Evolutionary conservation across 2,888 invertebrate genomes (phyloP), one percentile per base, ranked within the genome.

Genomic region (Trachelus tabidus): DNA sequence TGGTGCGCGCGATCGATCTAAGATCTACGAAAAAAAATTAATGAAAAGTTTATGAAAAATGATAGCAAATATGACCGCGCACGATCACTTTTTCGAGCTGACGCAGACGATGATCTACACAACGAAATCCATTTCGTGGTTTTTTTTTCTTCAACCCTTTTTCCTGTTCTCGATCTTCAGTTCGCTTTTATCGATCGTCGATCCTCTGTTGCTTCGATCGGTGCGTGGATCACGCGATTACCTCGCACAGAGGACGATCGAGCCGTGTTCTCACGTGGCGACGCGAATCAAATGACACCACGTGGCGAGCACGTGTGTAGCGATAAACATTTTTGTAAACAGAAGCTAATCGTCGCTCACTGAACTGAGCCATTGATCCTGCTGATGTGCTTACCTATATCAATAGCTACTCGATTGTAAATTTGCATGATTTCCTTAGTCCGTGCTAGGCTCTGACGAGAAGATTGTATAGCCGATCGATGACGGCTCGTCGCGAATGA

Each of bases 261-360:
- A 23, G 56, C 23, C 56, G 56, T 15, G 56, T 56, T 56, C 23
- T 23, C 56, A 23, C 23, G 56, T 56, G 56, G 23, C 23, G 23
- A 56, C 79, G 82, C 79, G 85, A 87, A 85, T 87, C 84, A 82
- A 85, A 86, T 80, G 81, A 83, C 81, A 80, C 84, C 86, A 88
- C 87, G 85, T 87, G 86, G 81, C 77, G 73, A 79, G 82, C 86
- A 87, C 85, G 85, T 87, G 87, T 87, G 83, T 83, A 23, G 56
- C 56, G 79, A 79, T 23, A 23, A 56, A 56, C 23, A 23, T 56
- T 56, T 56, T 56, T 56, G 23, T 56, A 23, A 23, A 56, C 56
- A 56, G 23, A 56, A 23, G 23, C 9, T 23, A 56, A 56, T 9
- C 23, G 23, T 56, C 23, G 9, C 6, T 40, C 40, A 23, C 23